These are phyloP conservation scores for Rhaphigaster nebulosa DNA, from an alignment of 2,888 invertebrate genomes.

Conservation along the genomic window DNA sequence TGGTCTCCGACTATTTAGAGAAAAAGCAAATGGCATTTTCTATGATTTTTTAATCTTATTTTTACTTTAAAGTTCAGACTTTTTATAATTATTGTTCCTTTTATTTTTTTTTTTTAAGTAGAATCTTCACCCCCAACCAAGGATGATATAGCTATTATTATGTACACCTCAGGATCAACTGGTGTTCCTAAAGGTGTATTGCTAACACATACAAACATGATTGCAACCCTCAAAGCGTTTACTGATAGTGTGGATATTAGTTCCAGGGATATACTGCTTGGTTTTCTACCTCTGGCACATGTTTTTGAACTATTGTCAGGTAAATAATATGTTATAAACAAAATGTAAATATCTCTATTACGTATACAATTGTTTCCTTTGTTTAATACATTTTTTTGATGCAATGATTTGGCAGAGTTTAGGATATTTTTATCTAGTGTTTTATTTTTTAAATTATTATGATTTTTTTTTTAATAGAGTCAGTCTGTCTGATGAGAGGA, in stretches of 20 bases:
- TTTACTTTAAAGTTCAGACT: not conserved
- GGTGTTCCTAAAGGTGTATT: conserved; percentile 94
- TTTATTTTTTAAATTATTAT: not conserved
- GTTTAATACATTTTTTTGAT: not conserved
- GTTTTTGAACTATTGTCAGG: conserved; percentile 95
- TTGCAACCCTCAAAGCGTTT: conserved; percentile 84
- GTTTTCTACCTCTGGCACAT: conserved; percentile 96
- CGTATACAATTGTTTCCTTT: not conserved
- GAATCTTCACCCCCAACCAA: conserved; percentile 76
- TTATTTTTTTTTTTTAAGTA: conserved; percentile 67
- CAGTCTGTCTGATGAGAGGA: conserved; percentile 72
- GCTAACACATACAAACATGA: conserved; percentile 85
- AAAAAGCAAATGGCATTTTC: not conserved
- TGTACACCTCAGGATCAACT: conserved; percentile 99
- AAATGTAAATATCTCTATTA: not conserved
- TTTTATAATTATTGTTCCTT: not conserved
- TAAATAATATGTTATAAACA: conserved; percentile 56
- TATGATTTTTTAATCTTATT: not conserved
- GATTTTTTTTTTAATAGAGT: conserved; percentile 65
- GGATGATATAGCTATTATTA: conserved; percentile 92
- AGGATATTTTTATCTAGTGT: not conserved
- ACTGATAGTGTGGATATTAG: conserved; percentile 78
- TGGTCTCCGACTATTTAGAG: too few relatives aligned
- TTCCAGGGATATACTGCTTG: conserved; percentile 86
- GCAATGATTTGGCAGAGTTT: not conserved